These are phyloP conservation scores for Elysia crispata DNA, from an alignment of 2,888 invertebrate species.

Conservation along the genomic window DNA sequence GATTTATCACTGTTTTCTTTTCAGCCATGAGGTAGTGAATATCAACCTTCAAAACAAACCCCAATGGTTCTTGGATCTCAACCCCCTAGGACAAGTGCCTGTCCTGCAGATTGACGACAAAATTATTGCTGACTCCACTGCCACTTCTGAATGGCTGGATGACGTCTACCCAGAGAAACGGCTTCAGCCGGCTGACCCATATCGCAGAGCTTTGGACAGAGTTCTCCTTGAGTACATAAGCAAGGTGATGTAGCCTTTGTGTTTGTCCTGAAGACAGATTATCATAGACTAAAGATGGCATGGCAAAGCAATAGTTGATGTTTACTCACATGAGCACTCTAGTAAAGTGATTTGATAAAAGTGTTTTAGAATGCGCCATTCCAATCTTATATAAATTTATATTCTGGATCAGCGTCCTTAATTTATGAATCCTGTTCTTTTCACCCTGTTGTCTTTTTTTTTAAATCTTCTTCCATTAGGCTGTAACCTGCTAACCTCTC, in stretches of 20 bases:
- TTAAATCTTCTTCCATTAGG: no score
- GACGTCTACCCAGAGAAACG: conserved; percentile 80
- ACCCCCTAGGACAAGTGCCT: conserved; percentile 79
- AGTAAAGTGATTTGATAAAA: no score
- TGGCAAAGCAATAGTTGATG: background rate
- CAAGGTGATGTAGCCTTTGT: conserved; percentile 55
- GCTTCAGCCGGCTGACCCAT: conserved; percentile 79
- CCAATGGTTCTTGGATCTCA: conserved; percentile 79
- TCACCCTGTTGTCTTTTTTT: no score
- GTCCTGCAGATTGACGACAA: conserved; percentile 78
- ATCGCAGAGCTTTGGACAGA: conserved; percentile 64
- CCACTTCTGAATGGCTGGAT: conserved; percentile 81
- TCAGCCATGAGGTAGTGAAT: conserved; percentile 79
- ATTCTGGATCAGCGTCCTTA: no score
- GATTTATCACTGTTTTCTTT: conserved; percentile 12
- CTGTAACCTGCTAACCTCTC: no score
- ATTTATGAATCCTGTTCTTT: no score
- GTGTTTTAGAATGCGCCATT: no score
- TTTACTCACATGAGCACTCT: no score
- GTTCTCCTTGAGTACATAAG: conserved; percentile 66
- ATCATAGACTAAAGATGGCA: background rate
- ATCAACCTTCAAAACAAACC: conserved; percentile 79
- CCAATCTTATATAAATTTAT: no score
- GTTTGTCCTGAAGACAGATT: background rate
- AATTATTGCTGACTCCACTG: conserved; percentile 80